Base-by-base conservation (phyloP, 2,888 invertebrate species). In the Drosophila subsilvestris region DNA sequence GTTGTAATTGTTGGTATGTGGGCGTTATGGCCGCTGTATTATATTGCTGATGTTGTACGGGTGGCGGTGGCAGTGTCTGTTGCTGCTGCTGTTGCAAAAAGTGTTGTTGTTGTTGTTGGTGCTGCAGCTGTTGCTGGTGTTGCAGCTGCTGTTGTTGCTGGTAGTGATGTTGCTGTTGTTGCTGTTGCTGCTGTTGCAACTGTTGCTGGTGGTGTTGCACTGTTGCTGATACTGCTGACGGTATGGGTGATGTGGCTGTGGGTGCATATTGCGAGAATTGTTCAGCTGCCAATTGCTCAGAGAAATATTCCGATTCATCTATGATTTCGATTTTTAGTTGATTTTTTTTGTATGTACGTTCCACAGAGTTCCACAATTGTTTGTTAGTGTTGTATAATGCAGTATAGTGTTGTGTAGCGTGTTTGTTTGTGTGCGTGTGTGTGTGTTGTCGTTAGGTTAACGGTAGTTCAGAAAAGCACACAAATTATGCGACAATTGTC, bases 291-390 rank as follows among this genome's bases (percentile, higher is more conserved):
- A 92, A 90, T 88, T 91, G 90, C 89, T 92, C 92, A 87, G 92
- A 92, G 89, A 92, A 92, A 88, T 92, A 92, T 89, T 92, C 92
- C 86, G 91, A 92, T 90, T 92, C 92, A 78, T 92, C 90, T 90
- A 37, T 14, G 37, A n/a, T 74, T 55, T 70, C 58, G 61, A 65
- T 66, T 69, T 69, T 65, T 58, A 49, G 7, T 73, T 56, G 55
- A 48, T 55, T 47, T 67, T 54, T 51, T 55, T 47, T 67, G 50
- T 51, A 49, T 55, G 60, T 60, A 3, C n/a, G 56, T 66, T 60
- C 70, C 60, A 60, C 42, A 68, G 32, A 53, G 27, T 43, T 70
- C 78, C 75, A 72, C 67, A 63, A 25, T 53, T 63, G 75, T 76
- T 79, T 43, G 29, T 61, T 60, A 63, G 63, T 59, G 73, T 66